phyloP scores from a whole-genome alignment of 2,888 invertebrate species.

The Drosophila antonietae region DNA sequence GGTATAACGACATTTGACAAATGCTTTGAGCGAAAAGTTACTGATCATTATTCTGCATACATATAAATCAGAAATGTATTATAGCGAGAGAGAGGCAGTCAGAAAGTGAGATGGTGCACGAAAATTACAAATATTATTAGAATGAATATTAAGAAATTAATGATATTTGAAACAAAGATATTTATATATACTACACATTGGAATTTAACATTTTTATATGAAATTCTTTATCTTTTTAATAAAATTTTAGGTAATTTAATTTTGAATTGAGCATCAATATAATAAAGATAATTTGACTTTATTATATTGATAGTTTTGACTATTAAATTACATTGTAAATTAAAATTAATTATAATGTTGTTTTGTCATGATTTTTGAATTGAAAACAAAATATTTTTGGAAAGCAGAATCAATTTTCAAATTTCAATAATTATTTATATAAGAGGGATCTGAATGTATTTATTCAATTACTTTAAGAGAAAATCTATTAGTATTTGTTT shows the following conservation, averaged over 20 bases:
- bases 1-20: constrained; percentile 26
- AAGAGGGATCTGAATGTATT: no score
- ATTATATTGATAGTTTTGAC: no score
- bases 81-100: not conserved
- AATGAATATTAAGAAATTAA: not conserved
- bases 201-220: not conserved
- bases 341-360: no score
- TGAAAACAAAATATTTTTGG: no score
- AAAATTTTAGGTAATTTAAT: no score
- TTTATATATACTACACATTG: not conserved
- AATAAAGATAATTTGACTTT: no score
- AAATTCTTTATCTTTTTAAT: not conserved
- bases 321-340: no score
- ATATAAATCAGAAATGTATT: not conserved
- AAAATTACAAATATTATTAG: not conserved
- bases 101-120: not conserved
- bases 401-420: not conserved
- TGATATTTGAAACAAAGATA: not conserved
- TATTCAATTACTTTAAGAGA: not conserved
- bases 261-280: no score
- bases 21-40: not conserved
- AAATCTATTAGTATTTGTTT: not conserved
- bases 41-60: not conserved
- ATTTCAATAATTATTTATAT: not conserved
- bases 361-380: no score